phyloP scores from a whole-genome alignment of 2,113 vertebrate species.

The Gasterosteus aculeatus region DNA sequence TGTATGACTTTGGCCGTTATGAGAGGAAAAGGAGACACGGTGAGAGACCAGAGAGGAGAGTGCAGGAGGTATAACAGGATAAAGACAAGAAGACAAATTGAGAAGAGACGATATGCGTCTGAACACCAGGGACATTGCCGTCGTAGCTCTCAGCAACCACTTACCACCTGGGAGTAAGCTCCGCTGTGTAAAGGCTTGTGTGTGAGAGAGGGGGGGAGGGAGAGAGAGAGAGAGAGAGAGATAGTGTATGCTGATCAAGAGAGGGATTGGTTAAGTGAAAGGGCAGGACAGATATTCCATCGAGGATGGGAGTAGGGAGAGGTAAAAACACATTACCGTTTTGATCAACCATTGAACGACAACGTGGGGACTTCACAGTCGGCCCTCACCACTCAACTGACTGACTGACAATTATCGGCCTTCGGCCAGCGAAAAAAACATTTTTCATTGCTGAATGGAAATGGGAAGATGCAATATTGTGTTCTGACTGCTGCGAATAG shows the following conservation, averaged over 20 bases:
- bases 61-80: background rate
- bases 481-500: background rate
- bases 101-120: constrained; percentile 48
- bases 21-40: background rate
- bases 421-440: background rate
- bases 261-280: constrained; percentile 44
- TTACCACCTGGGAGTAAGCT: constrained; percentile 45
- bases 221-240: background rate
- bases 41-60: background rate
- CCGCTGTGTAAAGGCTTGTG: constrained; percentile 21
- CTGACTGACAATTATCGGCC: background rate
- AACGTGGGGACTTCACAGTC: constrained; percentile 14
- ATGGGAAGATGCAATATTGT: background rate
- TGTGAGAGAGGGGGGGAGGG: background rate
- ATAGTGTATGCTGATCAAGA: constrained; percentile 18
- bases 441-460: constrained; percentile 1
- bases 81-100: constrained; percentile 15
- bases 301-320: constrained; percentile 23
- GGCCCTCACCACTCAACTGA: background rate
- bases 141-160: constrained; percentile 52
- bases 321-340: constrained; percentile 35
- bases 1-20: background rate
- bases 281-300: constrained; percentile 35
- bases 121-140: constrained; percentile 60
- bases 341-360: constrained; percentile 25